Conservation (phyloP, 2,797 vertebrate genomes). For the Gadopsis bispinosus region DNA sequence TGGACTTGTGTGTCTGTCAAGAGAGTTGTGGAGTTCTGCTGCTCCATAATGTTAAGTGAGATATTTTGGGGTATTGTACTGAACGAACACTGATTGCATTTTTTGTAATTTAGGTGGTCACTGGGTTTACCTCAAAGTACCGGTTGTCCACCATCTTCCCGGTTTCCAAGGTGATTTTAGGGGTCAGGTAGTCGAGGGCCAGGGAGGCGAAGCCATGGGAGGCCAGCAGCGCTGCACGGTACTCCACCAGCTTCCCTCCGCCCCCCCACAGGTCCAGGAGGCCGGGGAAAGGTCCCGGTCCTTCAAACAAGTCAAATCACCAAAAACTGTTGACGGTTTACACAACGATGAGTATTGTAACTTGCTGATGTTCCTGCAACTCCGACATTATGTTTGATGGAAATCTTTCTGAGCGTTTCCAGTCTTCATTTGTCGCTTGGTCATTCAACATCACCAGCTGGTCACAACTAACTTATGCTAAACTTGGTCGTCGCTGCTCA, state of each 20-base stretch:
- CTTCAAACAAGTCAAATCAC: slow-evolving; percentile 50
- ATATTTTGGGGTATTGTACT: not conserved
- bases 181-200: slow-evolving; percentile 77
- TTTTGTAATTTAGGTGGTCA: not conserved
- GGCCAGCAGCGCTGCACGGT: slow-evolving; percentile 81
- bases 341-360: fast-evolving
- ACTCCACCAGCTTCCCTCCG: slow-evolving; percentile 80
- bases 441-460: not conserved
- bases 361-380: not conserved
- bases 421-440: not conserved
- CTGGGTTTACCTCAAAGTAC: slow-evolving; percentile 73
- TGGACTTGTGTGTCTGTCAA: too few relatives aligned
- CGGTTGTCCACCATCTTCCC: slow-evolving; percentile 51
- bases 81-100: too few relatives aligned
- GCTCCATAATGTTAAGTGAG: not conserved
- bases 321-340: not conserved
- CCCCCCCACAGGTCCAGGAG: slow-evolving; percentile 85
- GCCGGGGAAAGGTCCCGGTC: slow-evolving; percentile 84
- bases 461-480: not conserved
- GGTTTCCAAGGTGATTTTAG: slow-evolving; percentile 41
- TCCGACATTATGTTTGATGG: not conserved
- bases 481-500: not conserved
- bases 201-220: slow-evolving; percentile 79
- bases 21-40: not conserved
- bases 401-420: not conserved